These are phyloP conservation scores for Tragelaphus scriptus DNA, from an alignment of 2,113 vertebrate genomes.

Conservation along the genomic window DNA sequence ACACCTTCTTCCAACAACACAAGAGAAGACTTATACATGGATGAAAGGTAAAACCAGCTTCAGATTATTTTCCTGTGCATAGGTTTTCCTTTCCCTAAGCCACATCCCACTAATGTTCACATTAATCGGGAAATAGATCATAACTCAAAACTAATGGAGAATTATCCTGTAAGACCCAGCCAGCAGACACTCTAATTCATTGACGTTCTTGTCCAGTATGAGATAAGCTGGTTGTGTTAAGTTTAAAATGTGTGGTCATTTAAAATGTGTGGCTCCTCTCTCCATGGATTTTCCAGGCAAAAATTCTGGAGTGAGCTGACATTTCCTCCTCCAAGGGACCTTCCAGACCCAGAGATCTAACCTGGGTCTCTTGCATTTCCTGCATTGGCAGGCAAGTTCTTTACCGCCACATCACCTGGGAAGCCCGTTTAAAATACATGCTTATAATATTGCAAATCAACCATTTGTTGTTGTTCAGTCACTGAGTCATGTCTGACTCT, in stretches of 20 bases:
- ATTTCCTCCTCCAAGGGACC: not conserved
- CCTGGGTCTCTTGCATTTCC: not conserved
- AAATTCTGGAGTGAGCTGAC: not conserved
- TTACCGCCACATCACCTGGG: not conserved
- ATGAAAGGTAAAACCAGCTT: too few species aligned
- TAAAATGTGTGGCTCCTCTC: not conserved
- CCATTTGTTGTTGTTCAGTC: not conserved
- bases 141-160: not conserved
- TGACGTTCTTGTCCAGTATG: not conserved
- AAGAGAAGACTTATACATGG: too few species aligned
- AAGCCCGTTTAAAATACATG: not conserved
- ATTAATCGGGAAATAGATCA: not conserved
- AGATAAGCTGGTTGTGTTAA: not conserved
- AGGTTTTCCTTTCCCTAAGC: not conserved
- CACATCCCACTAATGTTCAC: not conserved
- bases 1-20: too few species aligned
- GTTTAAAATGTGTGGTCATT: not conserved
- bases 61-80: too few species aligned
- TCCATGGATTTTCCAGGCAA: not conserved
- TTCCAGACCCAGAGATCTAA: not conserved
- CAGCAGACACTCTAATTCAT: not conserved
- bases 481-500: not conserved
- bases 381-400: not conserved
- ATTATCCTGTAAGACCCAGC: not conserved
- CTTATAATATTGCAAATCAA: rapidly evolving